These are phyloP conservation scores for Cryptus armator DNA, from an alignment of 2,888 invertebrate genomes.

Conservation along the genomic window DNA sequence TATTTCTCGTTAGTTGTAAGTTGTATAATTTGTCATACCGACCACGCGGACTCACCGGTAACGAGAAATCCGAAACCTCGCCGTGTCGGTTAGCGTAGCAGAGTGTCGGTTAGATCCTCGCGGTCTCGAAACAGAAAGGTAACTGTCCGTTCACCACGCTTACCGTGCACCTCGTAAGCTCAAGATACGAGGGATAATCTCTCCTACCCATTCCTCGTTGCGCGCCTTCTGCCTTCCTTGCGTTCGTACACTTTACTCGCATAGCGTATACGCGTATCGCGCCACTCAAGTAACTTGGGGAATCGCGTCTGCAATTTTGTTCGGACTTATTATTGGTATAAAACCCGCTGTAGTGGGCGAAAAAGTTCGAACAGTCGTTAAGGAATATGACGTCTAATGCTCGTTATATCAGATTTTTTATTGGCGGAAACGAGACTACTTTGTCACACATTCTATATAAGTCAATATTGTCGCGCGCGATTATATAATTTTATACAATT, in stretches of 20 bases:
- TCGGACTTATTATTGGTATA: background rate
- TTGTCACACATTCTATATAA: no score
- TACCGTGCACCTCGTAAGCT: slow-evolving; percentile 77
- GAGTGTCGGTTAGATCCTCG: slow-evolving; percentile 79
- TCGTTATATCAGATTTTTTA: no score
- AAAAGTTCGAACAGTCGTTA: no score
- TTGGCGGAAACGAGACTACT: no score
- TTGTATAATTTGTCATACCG: background rate
- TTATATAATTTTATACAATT: no score
- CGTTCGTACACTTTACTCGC: slow-evolving; percentile 30
- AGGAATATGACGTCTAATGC: no score
- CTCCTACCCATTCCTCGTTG: slow-evolving; percentile 76
- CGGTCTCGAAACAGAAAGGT: slow-evolving; percentile 83
- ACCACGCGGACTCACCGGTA: slow-evolving; percentile 64
- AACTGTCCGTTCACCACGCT: slow-evolving; percentile 79
- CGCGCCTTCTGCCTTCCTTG: slow-evolving; percentile 73
- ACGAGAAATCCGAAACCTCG: slow-evolving; percentile 66
- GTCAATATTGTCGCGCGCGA: no score
- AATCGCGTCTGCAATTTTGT: background rate
- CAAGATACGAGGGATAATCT: slow-evolving; percentile 67
- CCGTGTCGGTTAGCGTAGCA: slow-evolving; percentile 55
- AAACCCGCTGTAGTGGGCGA: background rate
- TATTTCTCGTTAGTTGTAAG: slow-evolving; percentile 12
- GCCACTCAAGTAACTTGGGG: background rate
- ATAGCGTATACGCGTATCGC: slow-evolving; percentile 18